phyloP scores from a whole-genome alignment of 2,113 vertebrate species.

The Holacanthus passer region DNA sequence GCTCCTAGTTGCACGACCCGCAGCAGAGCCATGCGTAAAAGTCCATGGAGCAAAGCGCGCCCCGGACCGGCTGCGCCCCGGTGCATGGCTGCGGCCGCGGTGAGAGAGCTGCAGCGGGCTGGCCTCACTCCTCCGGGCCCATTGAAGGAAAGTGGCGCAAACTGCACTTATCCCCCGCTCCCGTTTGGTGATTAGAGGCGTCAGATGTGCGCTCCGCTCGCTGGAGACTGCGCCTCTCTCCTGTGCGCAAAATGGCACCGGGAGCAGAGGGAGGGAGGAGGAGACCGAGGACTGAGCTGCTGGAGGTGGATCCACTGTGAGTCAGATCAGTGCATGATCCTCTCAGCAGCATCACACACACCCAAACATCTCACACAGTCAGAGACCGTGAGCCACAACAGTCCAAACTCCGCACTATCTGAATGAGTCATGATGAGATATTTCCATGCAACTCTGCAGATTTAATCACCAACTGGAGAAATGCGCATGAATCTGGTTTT shows the following conservation, averaged over 20 bases:
- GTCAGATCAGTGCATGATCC: too few species aligned
- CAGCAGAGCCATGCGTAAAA: slow-evolving; percentile 62
- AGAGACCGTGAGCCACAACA: background rate
- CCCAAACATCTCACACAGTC: background rate
- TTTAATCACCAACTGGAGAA: background rate
- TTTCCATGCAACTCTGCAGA: background rate
- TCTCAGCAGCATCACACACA: too few species aligned
- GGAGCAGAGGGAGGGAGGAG: background rate
- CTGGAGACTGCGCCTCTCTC: background rate
- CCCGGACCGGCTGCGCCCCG: slow-evolving; percentile 9
- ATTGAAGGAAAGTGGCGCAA: slow-evolving; percentile 45
- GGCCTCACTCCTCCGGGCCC: slow-evolving; percentile 47
- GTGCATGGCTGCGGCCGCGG: slow-evolving; percentile 64
- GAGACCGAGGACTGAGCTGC: background rate
- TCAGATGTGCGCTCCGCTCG: slow-evolving; percentile 1
- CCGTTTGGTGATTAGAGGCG: background rate
- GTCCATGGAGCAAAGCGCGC: slow-evolving; percentile 21
- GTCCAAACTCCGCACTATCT: background rate
- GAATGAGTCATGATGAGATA: background rate
- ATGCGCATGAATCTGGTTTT: background rate
- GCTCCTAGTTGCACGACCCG: slow-evolving; percentile 33
- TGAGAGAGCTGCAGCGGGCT: background rate
- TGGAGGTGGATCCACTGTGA: slow-evolving; percentile 36
- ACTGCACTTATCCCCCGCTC: background rate
- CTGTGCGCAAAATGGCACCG: slow-evolving; percentile 1